Base-by-base conservation (phyloP, 2,113 vertebrate species). In the Leptobrachium leishanense region DNA sequence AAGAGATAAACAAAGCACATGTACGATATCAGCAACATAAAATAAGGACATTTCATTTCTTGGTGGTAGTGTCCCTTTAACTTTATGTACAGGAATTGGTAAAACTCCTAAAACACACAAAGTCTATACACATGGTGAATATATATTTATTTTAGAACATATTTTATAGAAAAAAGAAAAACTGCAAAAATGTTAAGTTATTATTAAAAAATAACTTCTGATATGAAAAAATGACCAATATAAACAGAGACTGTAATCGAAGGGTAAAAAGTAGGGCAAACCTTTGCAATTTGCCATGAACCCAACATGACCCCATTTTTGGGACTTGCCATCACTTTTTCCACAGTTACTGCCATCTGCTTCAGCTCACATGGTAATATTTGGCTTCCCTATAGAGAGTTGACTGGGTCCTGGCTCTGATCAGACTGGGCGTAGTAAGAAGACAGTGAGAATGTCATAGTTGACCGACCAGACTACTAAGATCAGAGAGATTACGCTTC, bases 401-500 rank as follows among this genome's bases (percentile, higher is more conserved):
- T 86, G 87, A 86, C 87, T 85, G 84, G 84, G 89, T 87, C 85
- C 12, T 76, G 86, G 89, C 86, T 88, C 82, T 81, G 84, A 87
- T 88, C 88, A 92, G 90, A 92, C 86, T 89, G 89, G 87, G 87
- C 90, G 88, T 86, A 89, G 89, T 88, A 87, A 88, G 89, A 87
- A 89, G 89, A 93, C 88, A 92, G 85, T 87, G 89, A 86, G 89
- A 93, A 91, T 90, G 89, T 92, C 91, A 92, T 74, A 86, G 86
- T 88, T 89, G 83, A 84, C 89, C 88, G 90, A 88, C 89, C 86
- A 88, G 84, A 90, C 85, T 75, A 85, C 83, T 76, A 86, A 94
- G 90, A 92, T 93, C 91, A 90, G 89, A 92, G 90, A 90, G 86
- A 91, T 90, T 89, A 89, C 83, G 85, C 89, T 88, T 93, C 91